Evolutionary conservation across 2,888 invertebrate species (phyloP).

Genomic region (Tethea ocularis): DNA sequence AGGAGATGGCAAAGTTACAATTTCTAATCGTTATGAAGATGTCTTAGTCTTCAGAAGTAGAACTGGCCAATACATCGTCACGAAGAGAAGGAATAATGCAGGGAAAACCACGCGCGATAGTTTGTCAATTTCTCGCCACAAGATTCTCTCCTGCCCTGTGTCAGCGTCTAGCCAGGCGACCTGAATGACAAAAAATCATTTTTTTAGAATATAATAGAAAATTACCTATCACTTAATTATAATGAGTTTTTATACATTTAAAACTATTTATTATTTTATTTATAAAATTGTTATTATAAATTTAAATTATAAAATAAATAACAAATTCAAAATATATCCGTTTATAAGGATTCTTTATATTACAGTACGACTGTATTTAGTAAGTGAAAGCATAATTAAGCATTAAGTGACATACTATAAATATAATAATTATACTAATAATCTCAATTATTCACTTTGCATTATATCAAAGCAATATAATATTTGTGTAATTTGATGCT

Average conservation of each 20-base stretch:
- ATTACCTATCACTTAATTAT: not conserved
- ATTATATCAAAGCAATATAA: not conserved
- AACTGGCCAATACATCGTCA: constrained; percentile 91
- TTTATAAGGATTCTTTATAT: not conserved
- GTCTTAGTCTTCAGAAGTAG: constrained; percentile 86
- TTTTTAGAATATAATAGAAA: not conserved
- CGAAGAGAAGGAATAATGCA: constrained; percentile 89
- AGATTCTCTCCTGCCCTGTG: constrained; percentile 88
- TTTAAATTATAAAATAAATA: not conserved
- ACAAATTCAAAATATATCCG: not conserved
- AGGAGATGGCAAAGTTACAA: constrained; percentile 23
- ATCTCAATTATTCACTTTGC: not conserved
- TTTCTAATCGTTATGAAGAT: constrained; percentile 65
- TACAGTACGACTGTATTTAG: not conserved
- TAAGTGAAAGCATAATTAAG: not conserved
- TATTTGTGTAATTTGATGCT: not conserved
- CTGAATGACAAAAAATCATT: constrained; percentile 47
- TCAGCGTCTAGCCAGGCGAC: constrained; percentile 87
- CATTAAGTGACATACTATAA: not conserved
- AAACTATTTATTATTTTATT: not conserved
- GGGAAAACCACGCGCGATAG: constrained; percentile 91
- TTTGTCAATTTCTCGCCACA: constrained; percentile 91
- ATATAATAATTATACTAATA: not conserved
- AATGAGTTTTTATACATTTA: not conserved
- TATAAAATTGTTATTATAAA: not conserved